Percentiles rank a stretch among this genome's conserved stretches.
These are phyloP conservation scores for Drosophila malerkotliana DNA, from an alignment of 1,140 invertebrate genomes.

Conservation along the genomic window DNA sequence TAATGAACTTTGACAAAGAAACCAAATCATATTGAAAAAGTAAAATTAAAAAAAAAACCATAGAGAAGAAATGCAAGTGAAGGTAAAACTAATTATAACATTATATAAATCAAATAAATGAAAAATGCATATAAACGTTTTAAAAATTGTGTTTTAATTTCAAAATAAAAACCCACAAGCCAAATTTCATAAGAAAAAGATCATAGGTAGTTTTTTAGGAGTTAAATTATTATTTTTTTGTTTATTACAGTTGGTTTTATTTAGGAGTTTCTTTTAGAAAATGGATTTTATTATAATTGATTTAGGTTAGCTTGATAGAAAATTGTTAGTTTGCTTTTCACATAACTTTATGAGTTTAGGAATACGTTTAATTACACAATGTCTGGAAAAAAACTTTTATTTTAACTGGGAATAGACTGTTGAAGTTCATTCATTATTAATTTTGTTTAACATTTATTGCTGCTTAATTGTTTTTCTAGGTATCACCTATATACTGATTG, in stretches of 20 bases:
- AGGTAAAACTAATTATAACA: conserved; percentile 67
- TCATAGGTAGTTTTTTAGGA: background rate
- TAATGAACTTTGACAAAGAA: conserved; percentile 39
- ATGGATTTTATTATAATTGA: conserved; percentile 54
- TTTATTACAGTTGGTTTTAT: conserved; percentile 65
- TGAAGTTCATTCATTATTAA: conserved; percentile 2
- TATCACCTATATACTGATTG: conserved; percentile 48
- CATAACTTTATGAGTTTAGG: conserved; percentile 32
- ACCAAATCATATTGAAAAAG: conserved; percentile 45
- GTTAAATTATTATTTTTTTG: conserved; percentile 45
- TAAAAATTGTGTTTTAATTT: conserved; percentile 38
- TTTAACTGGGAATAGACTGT: background rate
- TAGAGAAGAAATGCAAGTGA: conserved; percentile 57
- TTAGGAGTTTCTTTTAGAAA: conserved; percentile 49
- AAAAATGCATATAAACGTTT: conserved; percentile 82
- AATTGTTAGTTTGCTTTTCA: conserved; percentile 7
- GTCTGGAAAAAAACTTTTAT: background rate
- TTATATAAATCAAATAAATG: conserved; percentile 77
- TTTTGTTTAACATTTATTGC: conserved; percentile 45
- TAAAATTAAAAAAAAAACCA: conserved; percentile 44
- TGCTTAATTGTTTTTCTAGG: conserved; percentile 38
- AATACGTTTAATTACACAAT: background rate
- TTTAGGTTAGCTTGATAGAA: conserved; percentile 34
- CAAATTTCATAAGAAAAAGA: background rate
- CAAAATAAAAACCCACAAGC: background rate